Conservation (phyloP, 2,113 vertebrate species). For the Uria aalge region DNA sequence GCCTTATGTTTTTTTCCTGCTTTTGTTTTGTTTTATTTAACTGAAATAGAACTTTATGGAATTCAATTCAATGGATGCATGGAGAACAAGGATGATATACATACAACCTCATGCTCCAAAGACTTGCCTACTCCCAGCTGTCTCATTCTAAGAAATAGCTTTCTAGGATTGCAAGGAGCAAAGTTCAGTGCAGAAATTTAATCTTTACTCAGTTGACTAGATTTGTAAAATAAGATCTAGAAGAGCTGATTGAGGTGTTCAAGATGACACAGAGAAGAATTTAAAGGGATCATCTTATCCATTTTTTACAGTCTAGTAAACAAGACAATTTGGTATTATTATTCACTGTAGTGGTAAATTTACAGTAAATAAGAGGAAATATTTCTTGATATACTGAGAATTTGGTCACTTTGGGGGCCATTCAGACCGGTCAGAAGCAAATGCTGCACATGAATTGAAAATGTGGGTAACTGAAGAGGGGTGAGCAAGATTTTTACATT, state of each 20-base stretch:
- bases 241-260: background rate
- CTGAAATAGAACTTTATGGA: background rate
- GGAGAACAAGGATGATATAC: background rate
- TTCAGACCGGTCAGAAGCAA: background rate
- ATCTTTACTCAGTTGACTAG: background rate
- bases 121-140: background rate
- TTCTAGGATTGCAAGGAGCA: background rate
- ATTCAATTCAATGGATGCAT: background rate
- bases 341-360: background rate
- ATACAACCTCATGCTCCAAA: background rate
- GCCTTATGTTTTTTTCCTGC: background rate
- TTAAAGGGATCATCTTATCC: background rate
- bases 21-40: background rate
- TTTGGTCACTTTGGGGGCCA: background rate
- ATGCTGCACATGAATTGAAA: background rate
- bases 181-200: background rate
- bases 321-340: background rate
- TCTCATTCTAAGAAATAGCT: background rate
- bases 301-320: background rate
- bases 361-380: constrained; percentile 9
- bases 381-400: background rate
- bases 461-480: background rate
- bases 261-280: background rate
- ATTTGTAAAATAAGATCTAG: background rate
- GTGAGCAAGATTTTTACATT: background rate